These are phyloP conservation scores for Eledone cirrhosa DNA, from an alignment of 2,888 invertebrate species.

Conservation along the genomic window DNA sequence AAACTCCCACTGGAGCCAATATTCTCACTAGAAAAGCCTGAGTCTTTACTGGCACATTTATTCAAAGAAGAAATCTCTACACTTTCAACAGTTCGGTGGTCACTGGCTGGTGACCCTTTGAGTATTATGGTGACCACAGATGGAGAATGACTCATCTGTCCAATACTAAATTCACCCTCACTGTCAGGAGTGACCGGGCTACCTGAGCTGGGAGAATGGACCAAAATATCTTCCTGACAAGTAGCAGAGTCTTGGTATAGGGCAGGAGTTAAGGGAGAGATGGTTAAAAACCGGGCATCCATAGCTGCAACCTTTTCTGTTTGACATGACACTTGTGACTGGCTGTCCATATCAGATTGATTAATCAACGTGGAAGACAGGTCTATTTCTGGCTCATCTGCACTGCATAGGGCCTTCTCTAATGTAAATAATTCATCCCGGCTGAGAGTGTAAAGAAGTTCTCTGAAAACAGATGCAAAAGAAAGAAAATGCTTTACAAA, in stretches of 20 bases:
- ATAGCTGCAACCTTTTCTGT: conserved; percentile 2
- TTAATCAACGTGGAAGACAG: not conserved
- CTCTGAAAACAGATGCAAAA: conserved; percentile 69
- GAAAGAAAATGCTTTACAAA: not conserved
- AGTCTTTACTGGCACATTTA: conserved; percentile 60
- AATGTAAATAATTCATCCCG: conserved; percentile 84
- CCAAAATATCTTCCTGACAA: conserved; percentile 34
- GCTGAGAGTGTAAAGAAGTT: conserved; percentile 87
- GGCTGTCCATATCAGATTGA: conserved; percentile 25
- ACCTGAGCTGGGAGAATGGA: conserved; percentile 42
- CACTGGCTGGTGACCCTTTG: conserved; percentile 28
- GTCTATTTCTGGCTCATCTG: conserved; percentile 71
- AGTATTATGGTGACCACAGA: conserved; percentile 39
- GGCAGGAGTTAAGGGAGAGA: conserved; percentile 4
- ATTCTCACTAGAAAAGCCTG: conserved; percentile 60
- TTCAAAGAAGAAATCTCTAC: conserved; percentile 37
- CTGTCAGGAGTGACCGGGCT: conserved; percentile 45
- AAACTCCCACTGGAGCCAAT: conserved; percentile 51
- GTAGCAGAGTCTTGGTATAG: conserved; percentile 12
- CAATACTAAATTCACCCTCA: conserved; percentile 28
- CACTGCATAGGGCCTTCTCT: conserved; percentile 89
- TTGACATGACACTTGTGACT: conserved; percentile 28
- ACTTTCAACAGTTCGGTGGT: conserved; percentile 20
- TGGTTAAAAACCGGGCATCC: conserved; percentile 8
- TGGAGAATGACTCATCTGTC: conserved; percentile 39